These are phyloP conservation scores for Caenorhabditis remanei DNA, from an alignment of 1,140 invertebrate genomes.

Conservation along the genomic window DNA sequence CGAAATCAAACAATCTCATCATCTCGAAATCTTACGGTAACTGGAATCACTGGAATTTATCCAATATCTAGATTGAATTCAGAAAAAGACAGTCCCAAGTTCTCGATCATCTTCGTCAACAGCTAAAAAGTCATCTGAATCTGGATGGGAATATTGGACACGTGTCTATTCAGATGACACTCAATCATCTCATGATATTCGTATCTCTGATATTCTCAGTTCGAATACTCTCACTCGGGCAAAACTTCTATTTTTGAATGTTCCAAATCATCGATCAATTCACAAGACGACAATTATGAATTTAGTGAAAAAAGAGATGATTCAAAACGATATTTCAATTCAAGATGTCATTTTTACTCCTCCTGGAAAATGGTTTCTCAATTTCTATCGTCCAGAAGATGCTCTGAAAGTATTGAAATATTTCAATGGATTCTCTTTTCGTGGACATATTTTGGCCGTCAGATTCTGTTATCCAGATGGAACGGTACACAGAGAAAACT, in stretches of 20 bases:
- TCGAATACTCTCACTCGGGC: constrained; percentile 28
- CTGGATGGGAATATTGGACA: constrained; percentile 45
- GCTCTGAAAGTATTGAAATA: constrained; percentile 37
- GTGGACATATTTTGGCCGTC: constrained; percentile 9
- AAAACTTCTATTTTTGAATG: constrained; percentile 49
- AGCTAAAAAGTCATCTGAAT: constrained; percentile 7
- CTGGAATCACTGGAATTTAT: background rate
- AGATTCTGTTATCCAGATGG: constrained; percentile 43
- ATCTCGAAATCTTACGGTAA: constrained; percentile 34
- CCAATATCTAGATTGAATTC: background rate
- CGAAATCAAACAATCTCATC: constrained; percentile 23
- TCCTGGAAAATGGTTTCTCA: constrained; percentile 53
- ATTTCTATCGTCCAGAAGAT: constrained; percentile 59
- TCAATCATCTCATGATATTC: constrained; percentile 15
- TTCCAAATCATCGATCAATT: constrained; percentile 23
- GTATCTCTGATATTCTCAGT: constrained; percentile 48
- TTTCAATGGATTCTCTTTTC: constrained; percentile 22
- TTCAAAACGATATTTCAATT: constrained; percentile 43
- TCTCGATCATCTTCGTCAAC: background rate
- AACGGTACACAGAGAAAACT: background rate
- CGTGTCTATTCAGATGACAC: constrained; percentile 28
- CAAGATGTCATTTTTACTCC: constrained; percentile 37
- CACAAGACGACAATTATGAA: constrained; percentile 53
- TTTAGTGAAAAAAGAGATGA: constrained; percentile 31
- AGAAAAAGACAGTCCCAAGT: constrained; percentile 9